phyloP scores from a whole-genome alignment of 2,797 vertebrate genomes.

The Florisuga fusca region DNA sequence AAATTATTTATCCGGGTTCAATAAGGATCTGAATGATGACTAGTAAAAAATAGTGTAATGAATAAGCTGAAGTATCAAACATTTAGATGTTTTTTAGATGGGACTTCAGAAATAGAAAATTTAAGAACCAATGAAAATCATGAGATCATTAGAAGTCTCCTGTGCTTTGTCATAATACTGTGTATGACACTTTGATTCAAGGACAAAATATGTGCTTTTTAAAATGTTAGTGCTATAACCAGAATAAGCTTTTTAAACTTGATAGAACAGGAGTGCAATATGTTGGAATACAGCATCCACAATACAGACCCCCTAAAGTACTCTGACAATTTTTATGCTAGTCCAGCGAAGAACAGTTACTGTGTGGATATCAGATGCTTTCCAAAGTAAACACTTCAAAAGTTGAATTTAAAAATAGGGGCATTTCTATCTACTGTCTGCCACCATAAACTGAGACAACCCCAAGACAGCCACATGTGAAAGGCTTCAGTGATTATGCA shows the following conservation, averaged over 20 bases:
- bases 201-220: background rate
- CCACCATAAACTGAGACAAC: background rate
- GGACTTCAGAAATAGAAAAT: background rate
- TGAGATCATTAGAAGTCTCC: background rate
- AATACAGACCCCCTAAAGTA: background rate
- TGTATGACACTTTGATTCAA: background rate
- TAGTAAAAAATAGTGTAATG: background rate
- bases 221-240: background rate
- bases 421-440: constrained; percentile 1
- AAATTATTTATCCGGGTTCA: background rate
- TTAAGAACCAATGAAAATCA: background rate
- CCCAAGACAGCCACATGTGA: background rate
- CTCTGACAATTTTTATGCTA: background rate
- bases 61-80: background rate
- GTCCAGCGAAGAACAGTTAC: background rate
- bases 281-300: background rate
- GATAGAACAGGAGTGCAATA: background rate
- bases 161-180: background rate
- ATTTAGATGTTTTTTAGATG: background rate
- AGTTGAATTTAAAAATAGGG: background rate
- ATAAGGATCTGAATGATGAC: background rate
- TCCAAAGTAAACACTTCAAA: constrained; percentile 17
- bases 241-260: background rate
- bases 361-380: background rate
- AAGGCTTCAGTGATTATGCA: background rate